phyloP scores from a whole-genome alignment of 2,113 vertebrate genomes.

The Myocastor coypus region DNA sequence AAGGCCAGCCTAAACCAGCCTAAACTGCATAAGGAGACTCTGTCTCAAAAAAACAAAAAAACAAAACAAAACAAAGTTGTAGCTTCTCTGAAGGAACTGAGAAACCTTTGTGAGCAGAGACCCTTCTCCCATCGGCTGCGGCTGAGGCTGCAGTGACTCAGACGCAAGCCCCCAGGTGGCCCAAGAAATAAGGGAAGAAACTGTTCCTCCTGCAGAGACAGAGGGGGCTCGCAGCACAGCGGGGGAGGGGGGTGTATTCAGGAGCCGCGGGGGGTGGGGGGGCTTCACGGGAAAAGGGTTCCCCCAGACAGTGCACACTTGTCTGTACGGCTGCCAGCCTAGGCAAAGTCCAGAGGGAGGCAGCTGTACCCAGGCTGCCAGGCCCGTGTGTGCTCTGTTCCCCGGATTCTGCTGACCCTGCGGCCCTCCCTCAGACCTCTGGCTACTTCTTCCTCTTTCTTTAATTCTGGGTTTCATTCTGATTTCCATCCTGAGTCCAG shows the following conservation, averaged over 20 bases:
- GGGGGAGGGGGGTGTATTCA: not conserved
- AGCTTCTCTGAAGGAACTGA: not conserved
- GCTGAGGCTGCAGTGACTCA: not conserved
- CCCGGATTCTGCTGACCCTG: no score
- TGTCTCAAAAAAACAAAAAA: not conserved
- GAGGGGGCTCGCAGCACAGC: not conserved
- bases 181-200: not conserved
- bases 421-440: no score
- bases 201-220: not conserved
- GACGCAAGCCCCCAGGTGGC: not conserved
- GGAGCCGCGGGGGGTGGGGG: not conserved
- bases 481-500: not conserved
- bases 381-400: no score
- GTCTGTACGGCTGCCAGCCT: rapidly evolving
- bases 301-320: not conserved
- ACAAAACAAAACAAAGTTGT: not conserved
- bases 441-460: no score
- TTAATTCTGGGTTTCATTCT: not conserved
- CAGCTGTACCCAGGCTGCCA: no score
- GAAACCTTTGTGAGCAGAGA: not conserved
- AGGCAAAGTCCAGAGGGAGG: not conserved
- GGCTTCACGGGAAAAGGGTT: not conserved
- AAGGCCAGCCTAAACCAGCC: no score
- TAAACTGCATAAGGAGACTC: no score
- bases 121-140: not conserved